A percentile compares a stretch with the other conserved stretches of the same genome.
phyloP scores from a whole-genome alignment of 2,797 vertebrate species.

The Microctenopoma steveboyesi region DNA sequence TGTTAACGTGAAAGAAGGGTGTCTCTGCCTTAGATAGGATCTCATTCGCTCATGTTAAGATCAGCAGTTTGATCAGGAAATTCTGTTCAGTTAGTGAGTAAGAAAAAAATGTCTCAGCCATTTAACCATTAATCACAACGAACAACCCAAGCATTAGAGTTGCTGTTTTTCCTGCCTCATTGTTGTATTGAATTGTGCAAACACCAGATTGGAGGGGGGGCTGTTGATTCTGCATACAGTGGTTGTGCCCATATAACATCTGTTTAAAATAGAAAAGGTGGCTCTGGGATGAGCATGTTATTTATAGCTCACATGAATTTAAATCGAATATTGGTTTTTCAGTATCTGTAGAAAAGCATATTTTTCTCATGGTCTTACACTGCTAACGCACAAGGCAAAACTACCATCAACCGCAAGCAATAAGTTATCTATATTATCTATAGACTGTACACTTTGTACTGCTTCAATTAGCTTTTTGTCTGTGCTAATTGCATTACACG shows the following conservation, averaged over 20 bases:
- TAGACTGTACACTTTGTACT: slow-evolving; percentile 1
- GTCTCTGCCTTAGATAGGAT: not conserved
- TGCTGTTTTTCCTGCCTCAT: too few species aligned
- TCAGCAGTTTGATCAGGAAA: too few species aligned
- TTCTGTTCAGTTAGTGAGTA: too few species aligned
- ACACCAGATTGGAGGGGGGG: too few species aligned
- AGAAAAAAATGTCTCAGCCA: too few species aligned
- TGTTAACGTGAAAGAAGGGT: not conserved
- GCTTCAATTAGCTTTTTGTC: slow-evolving; percentile 13
- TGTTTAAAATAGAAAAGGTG: too few species aligned
- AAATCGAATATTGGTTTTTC: not conserved
- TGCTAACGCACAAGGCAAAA: not conserved
- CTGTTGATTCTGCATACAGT: too few species aligned
- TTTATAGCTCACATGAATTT: too few species aligned
- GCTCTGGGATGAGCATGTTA: too few species aligned
- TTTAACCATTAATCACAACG: too few species aligned
- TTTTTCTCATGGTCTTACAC: not conserved
- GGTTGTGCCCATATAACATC: too few species aligned
- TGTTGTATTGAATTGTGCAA: not conserved
- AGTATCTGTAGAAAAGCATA: not conserved
- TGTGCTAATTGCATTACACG: slow-evolving; percentile 11
- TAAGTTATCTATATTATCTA: not conserved
- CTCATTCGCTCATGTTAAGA: not conserved
- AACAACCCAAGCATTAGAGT: too few species aligned
- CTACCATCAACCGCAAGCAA: slow-evolving; percentile 2